These are phyloP conservation scores for Ectropis grisescens DNA, from an alignment of 1,140 invertebrate genomes.

Conservation along the genomic window DNA sequence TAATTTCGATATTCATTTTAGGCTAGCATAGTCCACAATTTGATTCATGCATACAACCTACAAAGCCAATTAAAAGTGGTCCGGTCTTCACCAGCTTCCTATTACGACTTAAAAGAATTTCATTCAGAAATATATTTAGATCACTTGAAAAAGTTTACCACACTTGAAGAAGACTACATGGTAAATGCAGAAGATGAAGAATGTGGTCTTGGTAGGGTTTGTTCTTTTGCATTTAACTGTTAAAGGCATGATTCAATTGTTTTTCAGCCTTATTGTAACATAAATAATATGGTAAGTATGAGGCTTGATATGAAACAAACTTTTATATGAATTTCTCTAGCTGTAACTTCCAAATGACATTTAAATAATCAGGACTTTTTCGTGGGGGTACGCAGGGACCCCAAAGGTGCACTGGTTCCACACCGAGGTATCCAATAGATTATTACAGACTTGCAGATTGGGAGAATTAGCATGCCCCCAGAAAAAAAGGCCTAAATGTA, in stretches of 20 bases:
- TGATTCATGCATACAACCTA: slow-evolving; percentile 74
- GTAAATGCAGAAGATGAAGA: slow-evolving; percentile 38
- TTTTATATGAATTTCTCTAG: not conserved
- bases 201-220: slow-evolving; percentile 42
- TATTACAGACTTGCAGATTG: no score
- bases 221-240: not conserved
- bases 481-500: no score
- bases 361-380: no score
- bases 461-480: no score
- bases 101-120: slow-evolving; percentile 72
- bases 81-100: slow-evolving; percentile 60
- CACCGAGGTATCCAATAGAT: no score
- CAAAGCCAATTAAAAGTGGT: slow-evolving; percentile 63
- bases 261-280: no score
- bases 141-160: slow-evolving; percentile 65
- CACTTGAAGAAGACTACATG: slow-evolving; percentile 41
- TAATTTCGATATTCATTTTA: no score
- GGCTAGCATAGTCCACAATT: slow-evolving; percentile 73
- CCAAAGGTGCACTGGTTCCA: no score
- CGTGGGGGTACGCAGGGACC: no score
- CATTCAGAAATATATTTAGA: slow-evolving; percentile 76
- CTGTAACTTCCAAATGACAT: not conserved
- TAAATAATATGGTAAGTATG: no score
- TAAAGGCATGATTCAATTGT: no score
- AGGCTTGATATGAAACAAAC: no score